Percentiles rank a stretch among this genome's conserved stretches.
Conservation (phyloP, 2,888 invertebrate genomes). For the Apoda limacodes region DNA sequence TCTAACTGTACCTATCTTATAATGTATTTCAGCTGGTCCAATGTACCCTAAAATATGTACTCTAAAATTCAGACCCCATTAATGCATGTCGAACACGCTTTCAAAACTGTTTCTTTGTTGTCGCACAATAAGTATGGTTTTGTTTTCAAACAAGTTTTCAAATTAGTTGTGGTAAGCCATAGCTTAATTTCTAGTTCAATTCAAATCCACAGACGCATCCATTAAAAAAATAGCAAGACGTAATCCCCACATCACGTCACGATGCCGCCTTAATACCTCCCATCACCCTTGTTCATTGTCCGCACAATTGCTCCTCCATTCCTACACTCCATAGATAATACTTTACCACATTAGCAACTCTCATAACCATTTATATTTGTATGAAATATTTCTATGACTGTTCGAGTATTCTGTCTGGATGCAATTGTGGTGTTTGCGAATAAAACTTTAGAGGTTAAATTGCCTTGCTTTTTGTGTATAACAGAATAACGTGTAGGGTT, state of each 20-base stretch:
- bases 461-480: constrained; percentile 21
- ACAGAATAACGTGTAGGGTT: constrained; percentile 29
- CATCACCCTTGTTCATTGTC: constrained; percentile 55
- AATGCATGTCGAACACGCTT: too few relatives aligned
- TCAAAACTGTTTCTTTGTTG: too few relatives aligned
- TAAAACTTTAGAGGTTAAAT: constrained; percentile 30
- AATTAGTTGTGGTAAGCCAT: too few relatives aligned
- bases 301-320: constrained; percentile 53
- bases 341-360: constrained; percentile 55
- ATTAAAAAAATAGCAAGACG: constrained; percentile 50
- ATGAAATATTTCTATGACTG: constrained; percentile 53
- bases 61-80: too few relatives aligned
- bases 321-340: constrained; percentile 38
- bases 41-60: too few relatives aligned
- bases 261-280: constrained; percentile 33
- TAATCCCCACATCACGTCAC: constrained; percentile 40
- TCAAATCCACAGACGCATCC: too few relatives aligned
- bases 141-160: too few relatives aligned
- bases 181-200: too few relatives aligned
- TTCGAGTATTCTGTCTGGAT: constrained; percentile 19
- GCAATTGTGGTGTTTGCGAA: constrained; percentile 29
- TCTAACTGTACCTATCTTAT: too few relatives aligned
- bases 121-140: too few relatives aligned
- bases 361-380: constrained; percentile 57
- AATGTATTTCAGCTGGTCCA: too few relatives aligned